Conservation (phyloP, 64 coral and sea anemone genomes). For the Dendronephthya gigantea region DNA sequence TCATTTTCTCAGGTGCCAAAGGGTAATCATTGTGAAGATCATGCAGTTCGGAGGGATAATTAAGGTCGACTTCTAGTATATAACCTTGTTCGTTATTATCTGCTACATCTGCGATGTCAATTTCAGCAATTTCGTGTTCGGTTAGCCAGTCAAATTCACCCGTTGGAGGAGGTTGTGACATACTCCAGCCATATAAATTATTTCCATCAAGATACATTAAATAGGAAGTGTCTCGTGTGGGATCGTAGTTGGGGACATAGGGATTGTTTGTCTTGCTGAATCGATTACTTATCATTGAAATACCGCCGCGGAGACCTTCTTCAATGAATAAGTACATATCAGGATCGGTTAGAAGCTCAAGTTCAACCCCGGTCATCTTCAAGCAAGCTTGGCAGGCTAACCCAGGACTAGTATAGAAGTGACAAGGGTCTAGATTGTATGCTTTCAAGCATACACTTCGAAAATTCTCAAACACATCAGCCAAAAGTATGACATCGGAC, state of each 20-base stretch:
- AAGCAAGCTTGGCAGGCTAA: constrained; percentile 17
- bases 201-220: not conserved
- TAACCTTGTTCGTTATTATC: not conserved
- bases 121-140: too few species aligned
- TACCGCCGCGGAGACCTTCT: not conserved
- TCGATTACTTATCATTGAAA: not conserved
- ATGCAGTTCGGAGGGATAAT: not conserved
- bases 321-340: constrained; percentile 17
- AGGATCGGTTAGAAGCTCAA: constrained; percentile 11
- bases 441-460: not conserved
- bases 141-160: not conserved
- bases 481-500: not conserved
- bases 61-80: not conserved
- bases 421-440: not conserved
- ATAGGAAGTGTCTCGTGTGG: not conserved
- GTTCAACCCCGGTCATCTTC: not conserved
- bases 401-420: constrained; percentile 9
- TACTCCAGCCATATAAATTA: not conserved
- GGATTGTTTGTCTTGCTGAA: not conserved
- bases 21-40: too few species aligned
- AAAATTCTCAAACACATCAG: not conserved
- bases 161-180: not conserved
- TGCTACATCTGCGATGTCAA: not conserved
- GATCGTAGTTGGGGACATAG: not conserved
- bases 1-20: too few species aligned